Conservation (phyloP, 1,140 invertebrate species). For the Subanguina moxae region DNA sequence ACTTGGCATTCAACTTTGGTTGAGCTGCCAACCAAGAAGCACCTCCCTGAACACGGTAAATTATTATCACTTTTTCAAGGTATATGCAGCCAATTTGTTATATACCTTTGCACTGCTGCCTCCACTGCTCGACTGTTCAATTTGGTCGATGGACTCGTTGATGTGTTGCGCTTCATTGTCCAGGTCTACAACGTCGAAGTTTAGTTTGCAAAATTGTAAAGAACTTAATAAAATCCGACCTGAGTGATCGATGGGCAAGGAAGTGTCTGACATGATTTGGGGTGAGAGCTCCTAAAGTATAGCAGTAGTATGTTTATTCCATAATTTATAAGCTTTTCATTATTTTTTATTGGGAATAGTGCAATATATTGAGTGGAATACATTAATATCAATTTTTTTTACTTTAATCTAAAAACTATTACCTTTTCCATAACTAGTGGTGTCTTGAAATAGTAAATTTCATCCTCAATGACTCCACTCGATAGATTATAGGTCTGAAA, state of each 20-base stretch:
- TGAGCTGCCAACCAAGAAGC: conserved; percentile 48
- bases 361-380: too few relatives aligned
- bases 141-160: conserved; percentile 59
- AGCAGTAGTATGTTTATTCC: too few relatives aligned
- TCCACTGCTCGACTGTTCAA: conserved; percentile 53
- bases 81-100: conserved; percentile 13
- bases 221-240: too few relatives aligned
- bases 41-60: conserved; percentile 31
- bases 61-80: too few relatives aligned
- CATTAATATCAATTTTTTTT: background rate
- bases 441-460: conserved; percentile 81
- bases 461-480: conserved; percentile 79
- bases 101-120: conserved; percentile 54
- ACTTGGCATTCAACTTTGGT: conserved; percentile 63
- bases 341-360: too few relatives aligned
- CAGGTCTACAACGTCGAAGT: conserved; percentile 23
- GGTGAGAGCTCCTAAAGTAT: conserved; percentile 65
- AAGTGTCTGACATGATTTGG: conserved; percentile 60
- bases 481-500: conserved; percentile 75
- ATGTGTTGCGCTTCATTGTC: conserved; percentile 63
- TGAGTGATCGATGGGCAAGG: conserved; percentile 70
- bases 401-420: conserved; percentile 34
- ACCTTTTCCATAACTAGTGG: conserved; percentile 71
- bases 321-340: too few relatives aligned
- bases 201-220: too few relatives aligned